A percentile compares a stretch with the other conserved stretches of the same genome.
phyloP scores from a whole-genome alignment of 2,113 vertebrate species.

The Macquaria australasica region DNA sequence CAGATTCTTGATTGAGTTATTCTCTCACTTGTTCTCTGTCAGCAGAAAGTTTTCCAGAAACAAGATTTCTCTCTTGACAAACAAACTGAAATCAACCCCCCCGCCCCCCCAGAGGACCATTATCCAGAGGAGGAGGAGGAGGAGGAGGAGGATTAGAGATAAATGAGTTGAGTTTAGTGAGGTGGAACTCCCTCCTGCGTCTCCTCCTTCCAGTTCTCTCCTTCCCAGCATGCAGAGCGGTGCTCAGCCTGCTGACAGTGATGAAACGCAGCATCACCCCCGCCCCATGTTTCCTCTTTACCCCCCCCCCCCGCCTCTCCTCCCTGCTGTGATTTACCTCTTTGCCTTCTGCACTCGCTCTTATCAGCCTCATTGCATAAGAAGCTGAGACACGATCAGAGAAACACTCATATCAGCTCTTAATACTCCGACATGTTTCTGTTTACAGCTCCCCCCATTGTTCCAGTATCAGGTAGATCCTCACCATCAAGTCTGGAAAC shows the following conservation, averaged over 20 bases:
- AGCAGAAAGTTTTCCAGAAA: neutral
- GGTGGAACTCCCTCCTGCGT: conserved; percentile 57
- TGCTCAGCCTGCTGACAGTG: conserved; percentile 60
- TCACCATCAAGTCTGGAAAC: too few relatives aligned
- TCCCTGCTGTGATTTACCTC: conserved; percentile 45
- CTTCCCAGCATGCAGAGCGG: conserved; percentile 43
- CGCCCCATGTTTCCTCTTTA: conserved; percentile 1
- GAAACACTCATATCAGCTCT: conserved; percentile 18
- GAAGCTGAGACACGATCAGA: conserved; percentile 34
- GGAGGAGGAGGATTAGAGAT: conserved; percentile 48
- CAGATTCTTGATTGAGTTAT: too few relatives aligned
- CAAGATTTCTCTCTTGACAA: neutral
- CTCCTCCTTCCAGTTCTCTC: conserved; percentile 26
- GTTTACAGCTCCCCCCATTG: neutral
- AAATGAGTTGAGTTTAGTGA: conserved; percentile 62
- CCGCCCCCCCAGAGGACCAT: neutral
- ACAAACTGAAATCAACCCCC: neutral
- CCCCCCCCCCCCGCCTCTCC: neutral
- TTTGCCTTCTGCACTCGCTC: conserved; percentile 28
- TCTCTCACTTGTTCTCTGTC: neutral
- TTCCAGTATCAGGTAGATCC: too few relatives aligned
- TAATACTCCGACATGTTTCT: neutral
- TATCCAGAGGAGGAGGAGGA: conserved; percentile 43
- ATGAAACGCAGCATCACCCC: conserved; percentile 57
- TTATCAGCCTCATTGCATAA: conserved; percentile 24